Conservation (phyloP, 2,888 invertebrate genomes). For the Phoronis australis region DNA sequence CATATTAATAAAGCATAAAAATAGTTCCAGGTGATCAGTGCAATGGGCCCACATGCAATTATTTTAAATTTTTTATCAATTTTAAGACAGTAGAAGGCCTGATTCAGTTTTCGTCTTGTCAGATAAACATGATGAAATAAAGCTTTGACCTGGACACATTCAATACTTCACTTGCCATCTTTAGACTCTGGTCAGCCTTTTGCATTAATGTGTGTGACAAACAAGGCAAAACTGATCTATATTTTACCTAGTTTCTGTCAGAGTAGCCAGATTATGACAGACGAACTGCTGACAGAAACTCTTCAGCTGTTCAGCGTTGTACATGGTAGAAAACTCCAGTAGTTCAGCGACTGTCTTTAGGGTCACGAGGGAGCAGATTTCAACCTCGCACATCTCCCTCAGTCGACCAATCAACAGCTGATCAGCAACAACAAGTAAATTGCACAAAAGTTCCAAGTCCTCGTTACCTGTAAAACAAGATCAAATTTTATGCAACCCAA, state of each 20-base stretch:
- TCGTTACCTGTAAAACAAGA: slow-evolving; percentile 57
- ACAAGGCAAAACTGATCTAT: too few relatives aligned
- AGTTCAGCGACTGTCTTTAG: slow-evolving; percentile 73
- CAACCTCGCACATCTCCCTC: slow-evolving; percentile 67
- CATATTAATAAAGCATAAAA: too few relatives aligned
- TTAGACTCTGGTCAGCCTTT: too few relatives aligned
- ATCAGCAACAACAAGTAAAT: slow-evolving; percentile 72
- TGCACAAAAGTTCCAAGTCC: slow-evolving; percentile 68
- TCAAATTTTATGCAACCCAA: not conserved
- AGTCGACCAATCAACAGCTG: slow-evolving; percentile 70
- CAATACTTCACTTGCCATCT: too few relatives aligned
- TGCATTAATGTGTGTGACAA: too few relatives aligned
- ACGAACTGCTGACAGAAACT: slow-evolving; percentile 72
- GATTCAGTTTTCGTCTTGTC: too few relatives aligned
- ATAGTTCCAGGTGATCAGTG: too few relatives aligned
- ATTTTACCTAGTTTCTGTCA: slow-evolving; percentile 65
- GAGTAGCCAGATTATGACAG: slow-evolving; percentile 66
- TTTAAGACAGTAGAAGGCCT: too few relatives aligned
- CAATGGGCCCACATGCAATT: too few relatives aligned
- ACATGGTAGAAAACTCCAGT: slow-evolving; percentile 69
- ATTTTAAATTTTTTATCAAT: too few relatives aligned
- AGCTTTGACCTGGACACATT: too few relatives aligned
- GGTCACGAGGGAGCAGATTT: slow-evolving; percentile 59
- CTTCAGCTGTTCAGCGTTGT: slow-evolving; percentile 71
- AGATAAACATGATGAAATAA: too few relatives aligned